Conservation (phyloP, 2,797 vertebrate species). For the Meriones psammophilus region DNA sequence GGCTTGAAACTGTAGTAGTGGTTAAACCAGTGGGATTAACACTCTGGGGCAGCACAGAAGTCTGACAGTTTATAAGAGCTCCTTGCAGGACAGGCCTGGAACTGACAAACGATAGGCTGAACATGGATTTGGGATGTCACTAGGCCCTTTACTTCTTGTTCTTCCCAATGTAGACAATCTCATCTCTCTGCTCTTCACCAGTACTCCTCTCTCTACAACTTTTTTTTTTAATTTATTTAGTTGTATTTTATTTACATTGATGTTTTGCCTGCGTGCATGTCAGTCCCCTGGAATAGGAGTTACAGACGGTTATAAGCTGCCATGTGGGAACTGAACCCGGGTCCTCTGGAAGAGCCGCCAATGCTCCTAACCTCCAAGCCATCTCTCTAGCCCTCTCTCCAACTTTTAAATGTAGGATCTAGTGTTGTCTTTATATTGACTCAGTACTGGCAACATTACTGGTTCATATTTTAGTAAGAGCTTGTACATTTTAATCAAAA, state of each 20-base stretch:
- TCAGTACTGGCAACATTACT: background rate
- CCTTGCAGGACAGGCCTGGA: background rate
- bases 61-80: background rate
- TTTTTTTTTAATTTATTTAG: background rate
- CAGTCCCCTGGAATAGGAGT: no score
- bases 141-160: background rate
- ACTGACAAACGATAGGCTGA: background rate
- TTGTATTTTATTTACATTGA: no score
- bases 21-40: background rate
- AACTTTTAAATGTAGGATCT: background rate
- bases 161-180: background rate
- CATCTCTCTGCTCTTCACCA: background rate
- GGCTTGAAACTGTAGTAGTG: background rate
- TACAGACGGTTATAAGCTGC: no score
- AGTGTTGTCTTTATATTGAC: background rate
- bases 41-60: background rate
- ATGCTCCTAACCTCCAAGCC: no score
- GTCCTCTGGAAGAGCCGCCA: no score
- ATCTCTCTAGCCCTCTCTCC: background rate
- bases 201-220: background rate
- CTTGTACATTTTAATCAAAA: slow-evolving; percentile 36
- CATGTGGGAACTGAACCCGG: no score
- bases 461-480: background rate
- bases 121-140: background rate
- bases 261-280: no score